phyloP scores from a whole-genome alignment of 2,888 invertebrate genomes.

The Drosophila fulvimacula region DNA sequence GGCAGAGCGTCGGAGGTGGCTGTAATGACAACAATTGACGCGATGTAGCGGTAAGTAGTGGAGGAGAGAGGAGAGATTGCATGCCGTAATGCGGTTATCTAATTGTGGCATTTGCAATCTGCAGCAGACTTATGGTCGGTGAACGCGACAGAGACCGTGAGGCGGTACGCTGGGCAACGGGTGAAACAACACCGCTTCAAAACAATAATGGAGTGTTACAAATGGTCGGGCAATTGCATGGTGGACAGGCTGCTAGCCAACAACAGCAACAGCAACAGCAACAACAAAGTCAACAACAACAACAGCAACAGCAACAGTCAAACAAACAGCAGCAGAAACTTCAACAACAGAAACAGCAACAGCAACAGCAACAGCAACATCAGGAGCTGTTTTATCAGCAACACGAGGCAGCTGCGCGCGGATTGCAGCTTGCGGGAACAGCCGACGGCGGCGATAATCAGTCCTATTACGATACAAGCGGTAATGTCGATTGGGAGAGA shows the following conservation, averaged over 20 bases:
- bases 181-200: slow-evolving; percentile 86
- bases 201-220: slow-evolving; percentile 85
- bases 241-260: slow-evolving; percentile 85
- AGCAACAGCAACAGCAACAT: slow-evolving; percentile 44
- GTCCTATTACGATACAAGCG: slow-evolving; percentile 83
- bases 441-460: slow-evolving; percentile 83
- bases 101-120: slow-evolving; percentile 16
- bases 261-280: slow-evolving; percentile 81
- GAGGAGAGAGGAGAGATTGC: too few relatives aligned
- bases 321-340: slow-evolving; percentile 72
- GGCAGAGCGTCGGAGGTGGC: slow-evolving; percentile 52
- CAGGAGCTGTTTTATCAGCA: slow-evolving; percentile 62
- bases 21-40: slow-evolving; percentile 84
- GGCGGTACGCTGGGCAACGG: slow-evolving; percentile 86
- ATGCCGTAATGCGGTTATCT: not conserved
- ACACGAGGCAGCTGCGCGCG: slow-evolving; percentile 81
- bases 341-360: slow-evolving; percentile 35
- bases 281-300: slow-evolving; percentile 66
- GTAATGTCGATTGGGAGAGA: slow-evolving; percentile 84
- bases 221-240: slow-evolving; percentile 85
- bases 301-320: slow-evolving; percentile 44
- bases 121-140: slow-evolving; percentile 85
- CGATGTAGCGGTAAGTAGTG: slow-evolving; percentile 85
- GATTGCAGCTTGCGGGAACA: slow-evolving; percentile 69
- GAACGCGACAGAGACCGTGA: slow-evolving; percentile 86